Evolutionary conservation across 2,113 vertebrate genomes (phyloP).

Genomic region (Plectropomus leopardus): DNA sequence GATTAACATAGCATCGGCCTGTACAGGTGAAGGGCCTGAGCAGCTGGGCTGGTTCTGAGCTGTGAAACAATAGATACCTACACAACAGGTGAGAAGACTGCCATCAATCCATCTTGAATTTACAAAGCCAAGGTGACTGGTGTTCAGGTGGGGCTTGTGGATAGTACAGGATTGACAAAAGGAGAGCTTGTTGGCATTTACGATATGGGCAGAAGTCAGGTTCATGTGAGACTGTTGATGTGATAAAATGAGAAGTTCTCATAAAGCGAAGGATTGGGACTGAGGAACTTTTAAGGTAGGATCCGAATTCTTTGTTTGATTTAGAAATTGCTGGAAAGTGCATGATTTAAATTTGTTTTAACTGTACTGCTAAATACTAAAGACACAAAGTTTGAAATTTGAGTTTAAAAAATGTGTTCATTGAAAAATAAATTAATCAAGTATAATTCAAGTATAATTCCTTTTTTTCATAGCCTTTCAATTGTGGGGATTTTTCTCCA

Average conservation of each 20-base stretch:
- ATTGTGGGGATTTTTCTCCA: no score
- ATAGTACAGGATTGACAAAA: background rate
- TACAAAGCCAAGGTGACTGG: background rate
- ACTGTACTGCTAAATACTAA: background rate
- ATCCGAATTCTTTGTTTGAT: no score
- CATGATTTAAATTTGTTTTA: background rate
- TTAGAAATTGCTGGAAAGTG: no score
- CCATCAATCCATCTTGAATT: conserved; percentile 6
- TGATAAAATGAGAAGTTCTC: background rate
- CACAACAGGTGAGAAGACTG: background rate
- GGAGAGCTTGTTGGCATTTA: no score
- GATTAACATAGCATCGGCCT: background rate
- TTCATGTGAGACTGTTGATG: background rate
- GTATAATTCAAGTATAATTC: no score
- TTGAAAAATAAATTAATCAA: no score
- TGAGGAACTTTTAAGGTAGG: background rate
- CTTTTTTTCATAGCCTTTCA: no score
- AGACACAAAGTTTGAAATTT: no score
- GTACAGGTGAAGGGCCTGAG: background rate
- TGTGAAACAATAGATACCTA: conserved; percentile 38
- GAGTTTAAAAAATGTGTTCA: no score
- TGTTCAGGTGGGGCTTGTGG: background rate
- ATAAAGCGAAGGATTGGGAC: background rate
- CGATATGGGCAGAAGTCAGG: background rate
- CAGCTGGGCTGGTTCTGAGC: conserved; percentile 31